Base-by-base conservation (phyloP, 2,888 invertebrate genomes). In the Pandemis heparana region DNA sequence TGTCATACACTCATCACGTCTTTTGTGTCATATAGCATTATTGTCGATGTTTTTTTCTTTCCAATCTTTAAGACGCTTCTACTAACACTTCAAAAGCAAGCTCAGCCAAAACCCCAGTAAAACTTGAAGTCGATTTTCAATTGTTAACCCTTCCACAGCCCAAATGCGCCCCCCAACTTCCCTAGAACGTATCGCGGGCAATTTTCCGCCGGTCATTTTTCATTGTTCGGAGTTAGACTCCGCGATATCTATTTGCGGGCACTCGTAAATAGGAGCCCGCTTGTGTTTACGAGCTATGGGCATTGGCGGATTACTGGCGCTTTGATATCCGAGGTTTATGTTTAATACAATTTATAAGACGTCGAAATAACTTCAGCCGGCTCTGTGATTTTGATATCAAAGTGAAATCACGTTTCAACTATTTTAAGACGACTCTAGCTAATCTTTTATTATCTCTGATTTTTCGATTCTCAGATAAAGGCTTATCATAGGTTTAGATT, bases 171-270 rank as follows among this genome's bases (percentile, higher is more conserved):
- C 73, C 72, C 18, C 39, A 38, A 39, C 32, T 32, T 16, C 32
- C 16, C 48, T 38, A 9, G 32, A 60, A 46, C 48, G 69, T 69
- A 89, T 92, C 92, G 92, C 91, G 85, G 84, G 89, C 94, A 94
- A 94, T 94, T 94, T 94, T 89, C 91, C 90, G 88, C 83, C 91
- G 93, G 93, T 94, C 94, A 94, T 94, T 93, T 94, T 90, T 94
- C 94, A 94, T 94, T 91, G 94, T 94, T 92, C 82, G 84, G 79
- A 81, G 77, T 82, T 83, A 83, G 68, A 60, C 63, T 64, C 39
- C 80, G 78, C 78, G 82, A 80, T 78, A 79, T 74, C 76, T 76
- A 72, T 74, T 75, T 75, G 75, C 46, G n/a, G 46, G 53, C 38
- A 14, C 48, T 64, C 76, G 75, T 76, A 76, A 76, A 76, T 64